Percentiles rank a stretch among this genome's conserved stretches.
Evolutionary conservation across 2,888 invertebrate genomes (phyloP).

Genomic region (Noctuana brunneofusca): DNA sequence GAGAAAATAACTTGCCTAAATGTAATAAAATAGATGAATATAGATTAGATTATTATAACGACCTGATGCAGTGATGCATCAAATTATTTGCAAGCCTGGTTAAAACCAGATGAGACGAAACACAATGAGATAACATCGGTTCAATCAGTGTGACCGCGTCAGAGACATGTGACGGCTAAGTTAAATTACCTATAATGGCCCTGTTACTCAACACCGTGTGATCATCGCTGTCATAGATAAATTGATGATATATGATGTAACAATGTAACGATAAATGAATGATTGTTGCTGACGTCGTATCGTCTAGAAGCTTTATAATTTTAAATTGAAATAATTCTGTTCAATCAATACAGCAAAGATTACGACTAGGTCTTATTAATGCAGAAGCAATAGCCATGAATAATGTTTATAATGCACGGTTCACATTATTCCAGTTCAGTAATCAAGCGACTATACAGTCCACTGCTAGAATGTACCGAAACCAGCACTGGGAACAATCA

Average conservation of each 20-base stretch:
- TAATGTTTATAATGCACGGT: no score
- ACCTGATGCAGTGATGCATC: constrained; percentile 12
- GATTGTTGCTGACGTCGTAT: background rate
- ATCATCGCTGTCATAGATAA: constrained; percentile 30
- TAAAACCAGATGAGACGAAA: constrained; percentile 15
- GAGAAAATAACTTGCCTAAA: no score
- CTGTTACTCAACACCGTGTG: constrained; percentile 31
- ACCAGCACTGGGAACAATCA: no score
- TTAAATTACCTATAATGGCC: constrained; percentile 35
- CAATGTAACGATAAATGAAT: background rate
- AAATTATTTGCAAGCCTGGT: constrained; percentile 16
- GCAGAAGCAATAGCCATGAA: no score
- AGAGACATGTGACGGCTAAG: constrained; percentile 33
- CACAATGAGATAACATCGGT: constrained; percentile 25
- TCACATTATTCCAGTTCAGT: no score
- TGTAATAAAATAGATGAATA: no score
- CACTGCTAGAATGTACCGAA: no score
- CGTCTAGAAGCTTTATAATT: background rate
- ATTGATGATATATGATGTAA: constrained; percentile 22
- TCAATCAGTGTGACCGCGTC: constrained; percentile 28
- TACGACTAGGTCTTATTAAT: no score
- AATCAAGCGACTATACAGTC: no score
- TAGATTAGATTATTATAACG: background rate
- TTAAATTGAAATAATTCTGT: background rate
- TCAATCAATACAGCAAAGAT: background rate